phyloP scores from a whole-genome alignment of 2,113 vertebrate genomes.

The Lathamus discolor region DNA sequence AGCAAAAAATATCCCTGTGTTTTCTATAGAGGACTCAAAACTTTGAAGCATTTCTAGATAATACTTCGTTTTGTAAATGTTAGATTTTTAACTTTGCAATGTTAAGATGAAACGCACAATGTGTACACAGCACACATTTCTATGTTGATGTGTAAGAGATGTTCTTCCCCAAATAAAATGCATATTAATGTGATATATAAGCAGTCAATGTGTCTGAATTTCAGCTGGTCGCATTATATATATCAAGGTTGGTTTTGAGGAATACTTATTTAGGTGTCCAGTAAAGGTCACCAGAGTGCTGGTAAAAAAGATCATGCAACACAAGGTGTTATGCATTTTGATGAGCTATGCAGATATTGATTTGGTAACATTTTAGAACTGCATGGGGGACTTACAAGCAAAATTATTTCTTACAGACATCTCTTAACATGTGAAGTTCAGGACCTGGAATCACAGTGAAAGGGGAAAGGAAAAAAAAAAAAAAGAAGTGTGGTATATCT shows the following conservation, averaged over 20 bases:
- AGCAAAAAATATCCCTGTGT: neutral
- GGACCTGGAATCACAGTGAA: neutral
- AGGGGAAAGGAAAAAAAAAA: neutral
- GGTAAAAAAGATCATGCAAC: neutral
- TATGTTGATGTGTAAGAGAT: neutral
- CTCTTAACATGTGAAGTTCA: neutral
- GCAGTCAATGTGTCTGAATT: neutral
- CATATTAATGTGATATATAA: neutral
- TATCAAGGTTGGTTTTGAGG: neutral
- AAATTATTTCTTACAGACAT: neutral
- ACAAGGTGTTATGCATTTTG: neutral
- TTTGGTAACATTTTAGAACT: neutral
- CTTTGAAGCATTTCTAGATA: neutral
- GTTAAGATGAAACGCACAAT: neutral
- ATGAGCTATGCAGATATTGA: neutral
- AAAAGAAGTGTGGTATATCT: neutral
- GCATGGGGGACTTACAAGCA: neutral
- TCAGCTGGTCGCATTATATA: neutral
- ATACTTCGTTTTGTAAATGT: neutral
- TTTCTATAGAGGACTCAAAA: neutral
- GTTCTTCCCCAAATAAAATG: neutral
- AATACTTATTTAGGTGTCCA: neutral
- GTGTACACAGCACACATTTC: neutral
- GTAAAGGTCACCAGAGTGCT: neutral
- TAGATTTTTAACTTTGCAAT: neutral